Conservation (phyloP, 2,797 vertebrate species). For the Microctenopoma steveboyesi region DNA sequence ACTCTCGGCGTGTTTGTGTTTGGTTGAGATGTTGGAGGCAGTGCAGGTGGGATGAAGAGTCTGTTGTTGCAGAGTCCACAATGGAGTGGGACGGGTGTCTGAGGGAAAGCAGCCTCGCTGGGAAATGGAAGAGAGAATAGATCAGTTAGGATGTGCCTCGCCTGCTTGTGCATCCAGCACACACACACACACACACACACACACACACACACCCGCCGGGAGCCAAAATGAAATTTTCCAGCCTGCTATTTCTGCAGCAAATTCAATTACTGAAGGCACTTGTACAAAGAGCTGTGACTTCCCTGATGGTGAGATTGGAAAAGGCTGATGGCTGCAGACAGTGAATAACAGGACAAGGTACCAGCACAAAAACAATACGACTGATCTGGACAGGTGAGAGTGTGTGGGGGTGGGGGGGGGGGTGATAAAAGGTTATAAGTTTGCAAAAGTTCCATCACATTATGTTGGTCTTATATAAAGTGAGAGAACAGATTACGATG, state of each 20-base stretch:
- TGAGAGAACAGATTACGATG: constrained; percentile 45
- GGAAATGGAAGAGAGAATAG: constrained; percentile 66
- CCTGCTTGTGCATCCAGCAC: constrained; percentile 35
- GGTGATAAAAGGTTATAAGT: constrained; percentile 61
- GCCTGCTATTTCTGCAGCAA: constrained; percentile 97
- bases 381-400: constrained; percentile 73
- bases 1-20: background rate
- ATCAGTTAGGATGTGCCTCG: constrained; percentile 67
- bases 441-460: constrained; percentile 66
- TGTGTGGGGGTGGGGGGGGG: constrained; percentile 24
- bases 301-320: constrained; percentile 97
- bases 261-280: constrained; percentile 99
- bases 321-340: constrained; percentile 92
- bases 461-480: constrained; percentile 66
- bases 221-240: constrained; percentile 99
- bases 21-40: constrained; percentile 24
- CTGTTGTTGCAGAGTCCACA: constrained; percentile 44
- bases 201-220: constrained; percentile 39
- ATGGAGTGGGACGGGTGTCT: constrained; percentile 52
- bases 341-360: constrained; percentile 90
- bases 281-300: constrained; percentile 96
- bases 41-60: constrained; percentile 31
- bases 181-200: constrained; percentile 14
- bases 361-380: constrained; percentile 72
- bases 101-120: constrained; percentile 35